These are phyloP conservation scores for Eunapius fragilis DNA, from an alignment of 37 sponge, comb jelly and placozoan species.

Conservation along the genomic window DNA sequence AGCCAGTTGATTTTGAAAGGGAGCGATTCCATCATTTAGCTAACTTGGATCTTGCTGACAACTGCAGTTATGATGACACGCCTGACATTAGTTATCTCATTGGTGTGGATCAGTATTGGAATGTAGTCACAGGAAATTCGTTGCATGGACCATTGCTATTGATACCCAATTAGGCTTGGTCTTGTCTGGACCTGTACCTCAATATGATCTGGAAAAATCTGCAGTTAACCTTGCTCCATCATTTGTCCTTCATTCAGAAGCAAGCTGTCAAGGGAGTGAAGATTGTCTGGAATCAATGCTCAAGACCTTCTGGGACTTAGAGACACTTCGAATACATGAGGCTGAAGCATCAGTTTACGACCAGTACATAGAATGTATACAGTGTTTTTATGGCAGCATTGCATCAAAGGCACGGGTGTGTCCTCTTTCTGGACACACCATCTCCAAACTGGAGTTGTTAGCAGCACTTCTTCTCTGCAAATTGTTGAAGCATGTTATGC, in stretches of 20 bases:
- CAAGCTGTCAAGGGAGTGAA: too few species aligned
- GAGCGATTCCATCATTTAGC: too few species aligned
- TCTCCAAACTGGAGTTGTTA: slow-evolving; percentile 38
- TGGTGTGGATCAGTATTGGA: slow-evolving; percentile 22
- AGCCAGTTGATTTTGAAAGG: too few species aligned
- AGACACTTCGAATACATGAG: too few species aligned
- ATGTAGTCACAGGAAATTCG: slow-evolving; percentile 9
- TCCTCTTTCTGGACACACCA: slow-evolving; percentile 3
- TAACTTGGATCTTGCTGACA: neutral
- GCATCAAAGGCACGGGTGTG: slow-evolving; percentile 20
- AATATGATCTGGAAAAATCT: neutral
- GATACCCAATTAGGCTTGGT: slow-evolving; percentile 25
- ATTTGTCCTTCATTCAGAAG: too few species aligned
- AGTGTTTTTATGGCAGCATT: neutral
- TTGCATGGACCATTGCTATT: slow-evolving; percentile 10
- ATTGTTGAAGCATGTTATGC: neutral
- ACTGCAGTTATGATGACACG: neutral
- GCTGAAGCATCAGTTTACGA: too few species aligned
- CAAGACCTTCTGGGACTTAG: too few species aligned
- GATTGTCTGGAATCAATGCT: too few species aligned
- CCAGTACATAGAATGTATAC: too few species aligned
- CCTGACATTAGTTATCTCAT: neutral
- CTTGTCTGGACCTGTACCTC: slow-evolving; percentile 12
- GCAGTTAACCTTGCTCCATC: too few species aligned
- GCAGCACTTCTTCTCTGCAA: slow-evolving; percentile 17